phyloP scores from a whole-genome alignment of 2,888 invertebrate species.

The Deroplatys truncata region DNA sequence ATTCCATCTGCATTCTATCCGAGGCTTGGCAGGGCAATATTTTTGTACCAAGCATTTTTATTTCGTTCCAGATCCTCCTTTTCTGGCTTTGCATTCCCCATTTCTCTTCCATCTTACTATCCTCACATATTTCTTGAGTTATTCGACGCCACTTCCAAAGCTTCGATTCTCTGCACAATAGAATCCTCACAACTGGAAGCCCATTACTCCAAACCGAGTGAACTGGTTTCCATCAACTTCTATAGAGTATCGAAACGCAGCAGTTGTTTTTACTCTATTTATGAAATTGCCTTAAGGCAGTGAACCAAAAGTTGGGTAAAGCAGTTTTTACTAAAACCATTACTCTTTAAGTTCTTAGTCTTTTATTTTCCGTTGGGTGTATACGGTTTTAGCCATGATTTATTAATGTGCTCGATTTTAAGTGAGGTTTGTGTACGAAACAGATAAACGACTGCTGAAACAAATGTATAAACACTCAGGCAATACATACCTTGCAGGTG shows the following conservation, averaged over 20 bases:
- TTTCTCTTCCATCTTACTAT: background rate
- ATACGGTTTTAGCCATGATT: no score
- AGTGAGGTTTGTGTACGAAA: no score
- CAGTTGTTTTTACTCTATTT: background rate
- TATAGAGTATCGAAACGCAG: background rate
- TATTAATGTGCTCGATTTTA: no score
- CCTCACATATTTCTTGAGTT: background rate
- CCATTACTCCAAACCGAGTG: background rate
- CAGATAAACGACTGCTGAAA: no score
- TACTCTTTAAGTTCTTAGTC: no score
- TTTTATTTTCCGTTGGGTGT: no score
- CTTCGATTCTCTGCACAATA: background rate
- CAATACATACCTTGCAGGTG: no score
- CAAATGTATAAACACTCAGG: no score
- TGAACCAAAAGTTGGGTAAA: background rate
- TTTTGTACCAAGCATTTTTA: background rate
- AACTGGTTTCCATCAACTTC: background rate
- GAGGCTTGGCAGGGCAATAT: background rate
- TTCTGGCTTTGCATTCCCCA: background rate
- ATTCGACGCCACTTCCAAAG: background rate
- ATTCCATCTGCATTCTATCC: background rate
- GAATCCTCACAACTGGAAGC: background rate
- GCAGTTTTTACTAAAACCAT: background rate
- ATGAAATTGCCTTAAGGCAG: background rate
- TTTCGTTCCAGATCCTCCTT: no score